Base-by-base conservation (phyloP, 1,140 invertebrate species). In the Ceratina calcarata region DNA sequence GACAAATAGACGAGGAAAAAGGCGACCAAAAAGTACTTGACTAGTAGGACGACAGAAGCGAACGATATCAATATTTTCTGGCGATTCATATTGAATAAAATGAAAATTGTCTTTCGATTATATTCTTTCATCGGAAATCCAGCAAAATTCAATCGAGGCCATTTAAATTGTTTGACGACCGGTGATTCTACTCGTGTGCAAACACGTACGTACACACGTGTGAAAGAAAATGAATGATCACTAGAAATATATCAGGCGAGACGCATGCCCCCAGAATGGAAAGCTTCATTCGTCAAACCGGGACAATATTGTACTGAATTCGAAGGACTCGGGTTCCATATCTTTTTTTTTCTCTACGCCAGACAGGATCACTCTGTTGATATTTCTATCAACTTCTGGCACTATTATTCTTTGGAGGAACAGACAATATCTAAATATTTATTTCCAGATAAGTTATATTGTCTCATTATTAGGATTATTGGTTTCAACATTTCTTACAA, bases 241-340 rank as follows among this genome's bases (percentile, higher is more conserved):
- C 68, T 18, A 16, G 51, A 27, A 65, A 78, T 78, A 57, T 57
- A 78, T 78, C 76, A 72, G 69, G 16, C 62, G 68, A 60, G 24
- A 51, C 58, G 58, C 15, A 45, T 24, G 67, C 62, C 67, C 65
- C 45, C 15, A n/a, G 58, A 64, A 78, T 45, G 45, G 49, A 72
- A 37, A 49, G 76, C 45, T 64, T 72, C 69, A 72, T 78, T 78
- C 76, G 69, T 57, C 76, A 72, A 72, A 71, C 51, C 49, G 27
- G 12, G 15, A 55, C 60, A 57, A 78, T 78, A 72, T 78, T 72
- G 60, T 65, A 64, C 49, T 22, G 45, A 57, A 78, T 68, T 12
- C 32, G 68, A 45, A 62, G 6, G 16, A 22, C 16, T 64, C 20
- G 24, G 2, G 4, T 7, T 8, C 15, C 3, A 20, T 13, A 37